Base-by-base conservation (phyloP, 2,797 vertebrate genomes). In the Sebastes cheni region DNA sequence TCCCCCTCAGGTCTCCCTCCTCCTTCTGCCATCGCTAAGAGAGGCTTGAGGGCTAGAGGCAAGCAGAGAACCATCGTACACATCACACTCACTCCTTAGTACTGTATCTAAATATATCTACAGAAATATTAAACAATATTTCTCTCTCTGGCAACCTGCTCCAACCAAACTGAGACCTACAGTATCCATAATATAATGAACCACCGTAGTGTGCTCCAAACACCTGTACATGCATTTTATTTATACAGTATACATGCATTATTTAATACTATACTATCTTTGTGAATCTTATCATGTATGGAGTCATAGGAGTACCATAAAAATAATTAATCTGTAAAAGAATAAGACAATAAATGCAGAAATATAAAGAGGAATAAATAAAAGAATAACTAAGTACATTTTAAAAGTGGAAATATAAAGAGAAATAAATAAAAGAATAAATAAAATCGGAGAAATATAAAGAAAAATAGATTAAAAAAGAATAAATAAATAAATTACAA, bases 1-100 rank as follows among this genome's bases (percentile, higher is more conserved):
- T 78, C 9, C 56, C 59, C 65, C 72, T 68, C 83, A 95, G 94
- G 94, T 83, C 87, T 94, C 30, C 90, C 93, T 62, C 91, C 94
- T 72, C 92, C 92, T 60, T 1, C 94, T 23, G 84, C 93, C 68
- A 54, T 90, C 12, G 87, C 79, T 3, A 93, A 79, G 85, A 92
- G 86, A 84, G 88, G 77, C 67, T 32, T 93, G 59, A 93, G 30
- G 83, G 22, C 82, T 10, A 84, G 87, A 93, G 92, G 94, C 76
- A 89, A 93, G 91, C 74, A 55, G 18, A 81, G 60, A 75, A 20
- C 34, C n/a, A 25, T 42, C 23, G 32, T 2, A 25, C 77, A 70
- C 46, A 13, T 42, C 72, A 42, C 30, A 22, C 22, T 67, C 1
- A 52, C 42, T 36, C 55, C 14, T 16, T 34, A 22, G 6, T 9